Evolutionary conservation across 2,113 vertebrate species (phyloP).

Genomic region (Leptocoma aspasia): DNA sequence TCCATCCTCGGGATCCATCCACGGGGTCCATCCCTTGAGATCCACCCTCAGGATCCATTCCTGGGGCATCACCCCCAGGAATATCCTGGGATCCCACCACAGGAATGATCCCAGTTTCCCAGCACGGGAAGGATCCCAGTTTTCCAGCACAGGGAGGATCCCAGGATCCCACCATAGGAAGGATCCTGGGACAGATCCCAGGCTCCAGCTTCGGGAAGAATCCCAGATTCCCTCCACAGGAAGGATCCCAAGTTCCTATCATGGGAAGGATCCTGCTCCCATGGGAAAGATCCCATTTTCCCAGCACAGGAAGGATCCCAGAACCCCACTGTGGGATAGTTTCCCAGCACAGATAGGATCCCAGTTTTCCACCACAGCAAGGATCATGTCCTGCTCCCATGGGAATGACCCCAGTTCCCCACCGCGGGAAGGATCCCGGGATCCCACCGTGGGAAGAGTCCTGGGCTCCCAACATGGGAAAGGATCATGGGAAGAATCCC

Average conservation of each 20-base stretch:
- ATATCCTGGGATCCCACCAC: neutral
- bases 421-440: fast-evolving
- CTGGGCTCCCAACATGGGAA: fast-evolving
- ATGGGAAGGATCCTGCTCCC: neutral
- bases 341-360: too few relatives aligned
- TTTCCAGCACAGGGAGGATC: fast-evolving
- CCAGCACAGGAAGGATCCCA: neutral
- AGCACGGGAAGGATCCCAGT: fast-evolving
- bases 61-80: neutral
- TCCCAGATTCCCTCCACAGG: fast-evolving
- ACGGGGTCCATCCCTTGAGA: neutral
- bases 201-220: neutral
- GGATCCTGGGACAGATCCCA: neutral
- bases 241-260: too few relatives aligned
- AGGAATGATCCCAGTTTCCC: neutral
- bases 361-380: fast-evolving
- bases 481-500: neutral
- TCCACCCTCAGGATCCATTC: neutral
- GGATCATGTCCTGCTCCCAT: too few relatives aligned
- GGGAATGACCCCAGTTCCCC: too few relatives aligned
- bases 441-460: neutral
- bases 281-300: too few relatives aligned
- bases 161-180: neutral
- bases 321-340: fast-evolving
- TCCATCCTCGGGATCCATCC: neutral